These are phyloP conservation scores for Taeniopygia guttata DNA, from an alignment of 2,797 vertebrate species.

Conservation along the genomic window DNA sequence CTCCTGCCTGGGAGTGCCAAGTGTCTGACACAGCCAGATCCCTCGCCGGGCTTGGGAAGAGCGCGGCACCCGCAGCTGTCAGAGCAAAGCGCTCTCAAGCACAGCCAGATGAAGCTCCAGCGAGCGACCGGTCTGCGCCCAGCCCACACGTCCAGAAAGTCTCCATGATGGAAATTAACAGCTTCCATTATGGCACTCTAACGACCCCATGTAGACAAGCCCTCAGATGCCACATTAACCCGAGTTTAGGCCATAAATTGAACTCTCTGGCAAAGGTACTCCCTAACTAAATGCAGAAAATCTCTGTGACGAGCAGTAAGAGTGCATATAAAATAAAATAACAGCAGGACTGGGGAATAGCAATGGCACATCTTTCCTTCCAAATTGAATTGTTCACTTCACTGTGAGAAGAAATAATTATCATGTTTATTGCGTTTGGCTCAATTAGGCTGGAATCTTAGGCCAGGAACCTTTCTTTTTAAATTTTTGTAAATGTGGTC, in stretches of 20 bases:
- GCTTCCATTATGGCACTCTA: neutral
- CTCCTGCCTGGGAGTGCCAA: neutral
- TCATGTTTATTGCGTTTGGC: conserved; percentile 57
- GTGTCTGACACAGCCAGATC: neutral
- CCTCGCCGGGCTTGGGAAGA: neutral
- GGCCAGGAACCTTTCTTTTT: conserved; percentile 56
- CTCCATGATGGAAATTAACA: neutral
- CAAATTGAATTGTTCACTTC: conserved; percentile 66
- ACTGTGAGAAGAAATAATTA: conserved; percentile 59
- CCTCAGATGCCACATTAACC: conserved; percentile 41
- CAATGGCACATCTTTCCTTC: conserved; percentile 42
- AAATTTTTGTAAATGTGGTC: conserved; percentile 31
- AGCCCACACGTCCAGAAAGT: neutral
- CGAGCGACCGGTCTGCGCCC: accelerated
- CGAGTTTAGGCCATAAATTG: conserved; percentile 16
- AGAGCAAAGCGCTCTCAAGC: neutral
- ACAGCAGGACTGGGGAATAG: conserved; percentile 51
- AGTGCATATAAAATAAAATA: conserved; percentile 61
- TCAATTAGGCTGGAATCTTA: conserved; percentile 59
- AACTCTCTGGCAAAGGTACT: conserved; percentile 55
- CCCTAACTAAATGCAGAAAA: conserved; percentile 24
- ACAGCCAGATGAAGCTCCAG: neutral
- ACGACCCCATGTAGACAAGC: neutral
- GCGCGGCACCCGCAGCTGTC: accelerated
- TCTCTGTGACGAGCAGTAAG: conserved; percentile 39